Evolutionary conservation across 1,140 invertebrate genomes (phyloP), one percentile per base, ranked within the genome.

Genomic region (Gonioctena quinquepunctata): DNA sequence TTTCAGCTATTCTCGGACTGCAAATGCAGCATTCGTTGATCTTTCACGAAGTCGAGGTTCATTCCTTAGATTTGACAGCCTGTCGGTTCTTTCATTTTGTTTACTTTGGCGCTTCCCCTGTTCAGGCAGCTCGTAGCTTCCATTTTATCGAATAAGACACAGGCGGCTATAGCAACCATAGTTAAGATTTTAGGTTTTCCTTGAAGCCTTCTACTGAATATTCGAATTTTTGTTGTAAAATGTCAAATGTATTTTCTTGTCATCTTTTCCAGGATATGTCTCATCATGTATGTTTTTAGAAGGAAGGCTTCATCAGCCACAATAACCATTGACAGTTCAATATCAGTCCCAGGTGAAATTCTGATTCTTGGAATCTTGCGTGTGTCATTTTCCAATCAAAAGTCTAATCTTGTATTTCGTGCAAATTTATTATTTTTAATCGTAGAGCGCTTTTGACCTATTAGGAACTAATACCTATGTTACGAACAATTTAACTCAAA

Each of bases 301-400:
- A 82, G 77, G 74, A 86, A 86, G 27, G 82, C 83, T 42, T 83
- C 83, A 76, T 86, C 84, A 19, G 76, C 84, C 26, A 85, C 74
- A 68, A 86, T 73, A 1, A 77, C 68, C 19, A 48, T 48, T 8
- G 62, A 25, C 21, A 27, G 11, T n/a, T 62, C 59, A 22, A 50
- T 23, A 21, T 49, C 22, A 8, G 18, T 65, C 5, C 28, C 62
- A 13, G 33, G 62, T 13, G 27, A 21, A 59, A 4, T 16, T 26
- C 26, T 26, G 13, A 3, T 70, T 6, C 49, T 49, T 25, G 66
- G 70, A 26, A 75, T 70, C 70, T 70, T 60, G n/a, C 73, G 28
- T 42, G 54, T 57, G 11, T 56, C 62, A 66, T 68, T 19, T 18
- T 11, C n/a, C n/a, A n/a, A n/a, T n/a, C n/a, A n/a, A n/a, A n/a